phyloP scores from a whole-genome alignment of 1,140 invertebrate species.

The Anagrus nilaparvatae region DNA sequence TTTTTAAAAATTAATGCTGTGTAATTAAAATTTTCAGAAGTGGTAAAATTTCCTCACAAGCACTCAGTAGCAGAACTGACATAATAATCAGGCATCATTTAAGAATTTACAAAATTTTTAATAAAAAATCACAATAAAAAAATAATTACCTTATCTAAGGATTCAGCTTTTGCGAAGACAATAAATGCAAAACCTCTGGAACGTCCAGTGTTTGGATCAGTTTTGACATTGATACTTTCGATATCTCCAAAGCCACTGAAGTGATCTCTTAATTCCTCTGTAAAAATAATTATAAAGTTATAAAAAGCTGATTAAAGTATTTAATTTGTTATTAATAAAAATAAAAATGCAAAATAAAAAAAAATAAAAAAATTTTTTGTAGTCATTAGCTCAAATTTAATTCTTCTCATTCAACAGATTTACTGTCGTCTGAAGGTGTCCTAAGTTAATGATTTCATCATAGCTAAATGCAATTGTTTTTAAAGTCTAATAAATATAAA shows the following conservation, averaged over 20 bases:
- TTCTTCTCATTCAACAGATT: slow-evolving; percentile 31
- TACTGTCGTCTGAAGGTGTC: slow-evolving; percentile 37
- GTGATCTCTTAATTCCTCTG: slow-evolving; percentile 87
- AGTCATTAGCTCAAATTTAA: slow-evolving; percentile 17
- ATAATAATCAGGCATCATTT: slow-evolving; percentile 26
- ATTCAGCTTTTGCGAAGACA: slow-evolving; percentile 79
- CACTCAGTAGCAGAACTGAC: slow-evolving; percentile 42
- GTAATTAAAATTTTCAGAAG: slow-evolving; percentile 13
- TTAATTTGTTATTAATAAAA: slow-evolving; percentile 5
- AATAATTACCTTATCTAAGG: slow-evolving; percentile 72
- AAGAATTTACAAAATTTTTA: slow-evolving; percentile 9
- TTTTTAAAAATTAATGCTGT: slow-evolving; percentile 4
- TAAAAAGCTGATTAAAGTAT: slow-evolving; percentile 10
- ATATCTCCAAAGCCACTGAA: slow-evolving; percentile 84
- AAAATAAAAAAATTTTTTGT: slow-evolving; percentile 5
- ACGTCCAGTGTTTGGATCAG: slow-evolving; percentile 79
- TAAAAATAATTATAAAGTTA: too few species aligned
- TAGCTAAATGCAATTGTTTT: slow-evolving; percentile 1
- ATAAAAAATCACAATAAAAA: slow-evolving; percentile 9
- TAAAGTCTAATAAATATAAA: slow-evolving; percentile 9
- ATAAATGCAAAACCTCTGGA: slow-evolving; percentile 92
- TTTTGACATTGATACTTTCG: slow-evolving; percentile 89
- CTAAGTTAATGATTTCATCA: slow-evolving; percentile 30
- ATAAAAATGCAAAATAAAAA: slow-evolving; percentile 6
- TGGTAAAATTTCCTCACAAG: slow-evolving; percentile 28